A percentile compares a stretch with the other conserved stretches of the same genome.
Evolutionary conservation across 2,797 vertebrate species (phyloP).

Genomic region (Leucoraja ocellata): DNA sequence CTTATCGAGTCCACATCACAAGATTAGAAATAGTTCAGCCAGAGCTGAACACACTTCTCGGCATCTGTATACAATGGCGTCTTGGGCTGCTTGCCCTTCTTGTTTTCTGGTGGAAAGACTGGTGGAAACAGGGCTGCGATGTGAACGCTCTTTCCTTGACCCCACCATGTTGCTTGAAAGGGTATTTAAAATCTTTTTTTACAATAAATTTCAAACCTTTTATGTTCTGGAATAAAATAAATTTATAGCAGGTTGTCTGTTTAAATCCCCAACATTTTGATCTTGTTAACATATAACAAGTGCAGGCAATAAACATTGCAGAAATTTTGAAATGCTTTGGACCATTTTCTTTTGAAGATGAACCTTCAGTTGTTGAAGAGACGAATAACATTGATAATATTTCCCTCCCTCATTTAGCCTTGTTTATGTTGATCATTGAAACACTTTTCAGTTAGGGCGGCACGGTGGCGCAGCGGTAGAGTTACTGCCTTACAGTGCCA

Average conservation of each 20-base stretch:
- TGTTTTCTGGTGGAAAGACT: no score
- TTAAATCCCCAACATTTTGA: not conserved
- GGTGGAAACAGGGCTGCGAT: no score
- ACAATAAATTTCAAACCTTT: not conserved
- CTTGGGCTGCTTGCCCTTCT: no score
- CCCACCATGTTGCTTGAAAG: not conserved
- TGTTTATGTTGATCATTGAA: not conserved
- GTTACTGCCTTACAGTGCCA: no score
- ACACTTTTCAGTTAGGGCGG: not conserved
- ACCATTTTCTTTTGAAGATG: not conserved
- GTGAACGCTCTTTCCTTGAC: no score
- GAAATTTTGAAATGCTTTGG: not conserved
- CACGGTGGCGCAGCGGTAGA: no score
- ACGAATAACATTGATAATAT: not conserved
- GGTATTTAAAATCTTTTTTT: not conserved
- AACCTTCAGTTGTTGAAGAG: not conserved
- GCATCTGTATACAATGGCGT: no score
- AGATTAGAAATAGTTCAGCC: no score
- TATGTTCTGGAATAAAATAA: not conserved
- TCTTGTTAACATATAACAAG: not conserved
- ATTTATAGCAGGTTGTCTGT: not conserved
- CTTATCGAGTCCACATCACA: no score
- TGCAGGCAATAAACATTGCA: not conserved
- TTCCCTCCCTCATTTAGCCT: not conserved
- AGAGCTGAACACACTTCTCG: no score